Percentiles rank a stretch among this genome's conserved stretches.
These are phyloP conservation scores for Vulpes lagopus DNA, from an alignment of 2,113 vertebrate species.

Conservation along the genomic window DNA sequence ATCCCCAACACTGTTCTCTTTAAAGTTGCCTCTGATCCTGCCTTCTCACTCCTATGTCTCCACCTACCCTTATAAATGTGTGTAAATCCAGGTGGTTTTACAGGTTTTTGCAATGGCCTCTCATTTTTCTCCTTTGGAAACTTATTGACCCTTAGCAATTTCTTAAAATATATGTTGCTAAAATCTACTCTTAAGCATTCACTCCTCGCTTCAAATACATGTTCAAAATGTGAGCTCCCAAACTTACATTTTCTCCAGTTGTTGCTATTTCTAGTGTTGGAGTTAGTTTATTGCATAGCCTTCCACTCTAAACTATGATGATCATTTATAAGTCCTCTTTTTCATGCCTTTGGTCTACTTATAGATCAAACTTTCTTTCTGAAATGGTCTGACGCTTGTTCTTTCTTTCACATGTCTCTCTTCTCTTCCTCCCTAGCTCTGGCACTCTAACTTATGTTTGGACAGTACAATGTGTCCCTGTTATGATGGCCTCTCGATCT, in stretches of 20 bases:
- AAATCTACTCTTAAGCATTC: background rate
- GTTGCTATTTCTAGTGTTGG: background rate
- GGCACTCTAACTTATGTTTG: background rate
- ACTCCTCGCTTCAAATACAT: background rate
- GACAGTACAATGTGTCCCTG: background rate
- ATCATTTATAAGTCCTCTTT: background rate
- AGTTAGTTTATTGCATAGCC: background rate
- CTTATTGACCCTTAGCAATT: background rate
- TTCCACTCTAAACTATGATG: background rate
- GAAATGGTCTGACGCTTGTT: background rate
- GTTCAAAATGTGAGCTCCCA: background rate
- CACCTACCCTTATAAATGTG: fast-evolving
- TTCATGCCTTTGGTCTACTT: background rate
- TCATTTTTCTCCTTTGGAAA: background rate
- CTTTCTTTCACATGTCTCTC: background rate
- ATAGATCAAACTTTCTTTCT: background rate
- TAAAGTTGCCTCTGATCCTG: background rate
- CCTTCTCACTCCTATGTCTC: background rate
- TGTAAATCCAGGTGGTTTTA: fast-evolving
- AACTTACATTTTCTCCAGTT: background rate
- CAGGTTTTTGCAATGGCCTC: background rate
- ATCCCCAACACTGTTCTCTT: background rate
- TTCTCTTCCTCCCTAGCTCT: background rate
- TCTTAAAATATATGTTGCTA: background rate
- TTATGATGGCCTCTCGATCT: background rate